Conservation (phyloP, 2,888 invertebrate genomes). For the Glyphotaelius pellucidus region DNA sequence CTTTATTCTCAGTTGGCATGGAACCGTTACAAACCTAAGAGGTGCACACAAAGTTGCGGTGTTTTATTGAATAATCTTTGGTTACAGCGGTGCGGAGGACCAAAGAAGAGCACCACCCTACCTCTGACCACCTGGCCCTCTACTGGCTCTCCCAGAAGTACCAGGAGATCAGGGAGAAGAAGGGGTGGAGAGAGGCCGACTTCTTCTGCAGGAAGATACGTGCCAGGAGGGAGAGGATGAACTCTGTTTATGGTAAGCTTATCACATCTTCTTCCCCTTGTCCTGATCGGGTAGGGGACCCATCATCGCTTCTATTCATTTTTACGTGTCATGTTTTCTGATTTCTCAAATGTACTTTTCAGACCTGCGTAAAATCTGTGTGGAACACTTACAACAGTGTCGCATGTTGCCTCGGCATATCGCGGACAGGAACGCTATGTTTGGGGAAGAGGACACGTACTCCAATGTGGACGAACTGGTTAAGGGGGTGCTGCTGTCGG, state of each 20-base stretch:
- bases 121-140: slow-evolving; percentile 81
- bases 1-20: no score
- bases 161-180: slow-evolving; percentile 70
- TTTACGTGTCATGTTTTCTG: neutral
- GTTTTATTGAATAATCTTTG: neutral
- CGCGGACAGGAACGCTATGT: slow-evolving; percentile 67
- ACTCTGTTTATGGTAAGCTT: slow-evolving; percentile 74
- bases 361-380: slow-evolving; percentile 78
- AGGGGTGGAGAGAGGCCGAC: slow-evolving; percentile 68
- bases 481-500: slow-evolving; percentile 78
- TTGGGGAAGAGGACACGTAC: slow-evolving; percentile 73
- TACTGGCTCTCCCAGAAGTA: slow-evolving; percentile 78
- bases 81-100: slow-evolving; percentile 74
- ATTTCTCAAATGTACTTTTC: slow-evolving; percentile 55
- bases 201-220: slow-evolving; percentile 73
- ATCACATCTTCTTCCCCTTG: neutral
- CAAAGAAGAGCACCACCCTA: slow-evolving; percentile 75
- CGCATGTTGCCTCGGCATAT: slow-evolving; percentile 70
- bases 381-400: slow-evolving; percentile 76
- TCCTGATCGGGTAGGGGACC: no score
- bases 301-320: no score
- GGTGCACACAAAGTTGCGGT: neutral
- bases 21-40: no score
- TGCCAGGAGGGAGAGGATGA: slow-evolving; percentile 76
- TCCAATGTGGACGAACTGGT: slow-evolving; percentile 79